Conservation (phyloP, 2,113 vertebrate genomes). For the Xenotilapia longispinis region DNA sequence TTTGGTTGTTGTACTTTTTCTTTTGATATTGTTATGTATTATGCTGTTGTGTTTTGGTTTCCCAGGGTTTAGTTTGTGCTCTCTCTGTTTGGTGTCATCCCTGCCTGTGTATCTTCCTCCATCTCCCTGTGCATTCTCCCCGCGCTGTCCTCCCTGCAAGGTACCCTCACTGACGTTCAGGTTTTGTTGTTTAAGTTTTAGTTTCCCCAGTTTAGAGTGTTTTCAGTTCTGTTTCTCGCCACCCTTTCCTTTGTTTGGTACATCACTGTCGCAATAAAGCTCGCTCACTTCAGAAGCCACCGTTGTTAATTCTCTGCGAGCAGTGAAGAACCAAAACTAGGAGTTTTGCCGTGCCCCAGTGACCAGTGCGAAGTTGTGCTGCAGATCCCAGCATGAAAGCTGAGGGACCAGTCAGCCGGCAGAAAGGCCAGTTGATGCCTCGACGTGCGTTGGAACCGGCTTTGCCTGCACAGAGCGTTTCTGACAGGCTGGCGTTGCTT, state of each 20-base stretch:
- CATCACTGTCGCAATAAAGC: fast-evolving
- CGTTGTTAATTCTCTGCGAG: neutral
- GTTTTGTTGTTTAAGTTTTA: neutral
- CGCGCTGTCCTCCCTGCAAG: neutral
- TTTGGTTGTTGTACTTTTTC: neutral
- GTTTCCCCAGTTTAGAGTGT: neutral
- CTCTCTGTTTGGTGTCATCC: neutral
- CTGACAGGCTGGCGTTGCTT: neutral
- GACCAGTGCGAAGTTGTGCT: neutral
- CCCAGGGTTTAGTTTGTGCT: neutral
- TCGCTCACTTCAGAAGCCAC: neutral
- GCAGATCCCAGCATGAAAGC: neutral
- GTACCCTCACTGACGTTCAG: neutral
- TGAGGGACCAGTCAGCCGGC: neutral
- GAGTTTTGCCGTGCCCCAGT: neutral
- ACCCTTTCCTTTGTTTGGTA: neutral
- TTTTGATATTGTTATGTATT: neutral
- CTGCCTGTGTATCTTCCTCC: neutral
- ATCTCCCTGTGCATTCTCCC: neutral
- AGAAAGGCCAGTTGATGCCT: neutral
- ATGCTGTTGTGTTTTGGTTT: neutral
- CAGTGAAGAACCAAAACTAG: neutral
- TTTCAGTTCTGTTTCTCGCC: neutral
- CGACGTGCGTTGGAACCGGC: fast-evolving
- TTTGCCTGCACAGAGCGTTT: neutral